Conservation (phyloP, 2,888 invertebrate species). For the Chymomyza caudatula region DNA sequence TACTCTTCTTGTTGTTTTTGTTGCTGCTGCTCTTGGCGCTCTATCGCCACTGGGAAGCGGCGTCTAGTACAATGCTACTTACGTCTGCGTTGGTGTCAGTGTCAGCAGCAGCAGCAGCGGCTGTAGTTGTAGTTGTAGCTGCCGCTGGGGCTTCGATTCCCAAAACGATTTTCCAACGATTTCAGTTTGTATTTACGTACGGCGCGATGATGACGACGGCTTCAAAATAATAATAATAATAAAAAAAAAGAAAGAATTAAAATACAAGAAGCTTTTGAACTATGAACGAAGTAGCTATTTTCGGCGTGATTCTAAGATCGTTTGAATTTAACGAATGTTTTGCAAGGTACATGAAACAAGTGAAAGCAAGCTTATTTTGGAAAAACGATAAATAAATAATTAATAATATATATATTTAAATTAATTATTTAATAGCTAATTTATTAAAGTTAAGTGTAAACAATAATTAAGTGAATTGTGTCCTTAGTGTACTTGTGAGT, state of each 20-base stretch:
- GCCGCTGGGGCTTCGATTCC: constrained; percentile 53
- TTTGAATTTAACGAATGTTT: background rate
- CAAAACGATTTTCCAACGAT: constrained; percentile 75
- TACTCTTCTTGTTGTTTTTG: background rate
- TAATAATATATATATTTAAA: background rate
- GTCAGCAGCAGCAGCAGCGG: background rate
- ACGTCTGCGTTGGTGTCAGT: background rate
- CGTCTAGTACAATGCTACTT: background rate
- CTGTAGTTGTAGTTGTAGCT: constrained; percentile 4
- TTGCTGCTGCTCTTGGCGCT: constrained; percentile 13
- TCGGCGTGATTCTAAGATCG: background rate
- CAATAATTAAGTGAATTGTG: background rate
- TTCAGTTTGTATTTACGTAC: constrained; percentile 78
- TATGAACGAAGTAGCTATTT: background rate
- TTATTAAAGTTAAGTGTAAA: background rate
- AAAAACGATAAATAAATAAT: background rate
- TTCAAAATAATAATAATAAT: constrained; percentile 50
- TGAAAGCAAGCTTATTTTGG: background rate
- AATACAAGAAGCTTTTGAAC: background rate
- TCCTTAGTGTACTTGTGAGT: background rate
- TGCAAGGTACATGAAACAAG: background rate
- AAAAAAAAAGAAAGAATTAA: constrained; percentile 26
- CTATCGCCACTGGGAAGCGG: constrained; percentile 31
- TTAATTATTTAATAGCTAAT: background rate
- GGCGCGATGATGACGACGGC: constrained; percentile 76